Percentiles rank a stretch among this genome's conserved stretches.
Evolutionary conservation across 2,797 vertebrate species (phyloP).

Genomic region (Poecilia velifera): DNA sequence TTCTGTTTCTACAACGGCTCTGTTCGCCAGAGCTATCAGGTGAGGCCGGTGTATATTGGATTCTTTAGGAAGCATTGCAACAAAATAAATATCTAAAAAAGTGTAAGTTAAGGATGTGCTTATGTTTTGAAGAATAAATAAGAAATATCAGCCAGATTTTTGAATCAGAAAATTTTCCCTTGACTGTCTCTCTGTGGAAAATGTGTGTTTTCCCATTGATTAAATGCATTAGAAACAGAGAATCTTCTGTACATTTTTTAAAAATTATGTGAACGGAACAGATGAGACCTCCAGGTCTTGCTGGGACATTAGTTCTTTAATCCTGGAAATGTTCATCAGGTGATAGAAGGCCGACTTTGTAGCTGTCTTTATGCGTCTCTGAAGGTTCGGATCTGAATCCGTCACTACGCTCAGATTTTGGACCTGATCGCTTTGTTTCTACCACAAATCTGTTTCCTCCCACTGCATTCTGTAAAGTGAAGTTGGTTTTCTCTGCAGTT

Average conservation of each 20-base stretch:
- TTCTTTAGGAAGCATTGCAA: not conserved
- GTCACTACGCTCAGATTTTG: no score
- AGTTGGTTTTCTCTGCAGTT: constrained; percentile 52
- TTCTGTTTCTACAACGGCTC: constrained; percentile 92
- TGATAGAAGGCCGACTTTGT: no score
- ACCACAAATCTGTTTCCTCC: not conserved
- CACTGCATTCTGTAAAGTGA: not conserved
- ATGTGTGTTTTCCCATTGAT: not conserved
- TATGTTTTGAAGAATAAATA: not conserved
- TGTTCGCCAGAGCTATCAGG: constrained; percentile 84
- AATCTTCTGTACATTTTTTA: not conserved
- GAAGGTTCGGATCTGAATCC: no score
- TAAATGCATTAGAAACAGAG: not conserved
- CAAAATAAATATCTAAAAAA: not conserved
- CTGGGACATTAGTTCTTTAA: no score
- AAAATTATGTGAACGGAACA: no score
- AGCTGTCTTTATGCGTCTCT: no score
- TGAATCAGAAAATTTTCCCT: not conserved
- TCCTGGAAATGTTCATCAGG: no score
- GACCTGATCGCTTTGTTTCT: not conserved
- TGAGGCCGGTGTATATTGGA: constrained; percentile 47
- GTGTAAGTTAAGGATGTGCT: not conserved
- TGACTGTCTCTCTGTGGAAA: not conserved
- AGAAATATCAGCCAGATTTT: not conserved
- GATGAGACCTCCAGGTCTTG: no score